Percentiles rank a stretch among this genome's conserved stretches.
These are phyloP conservation scores for Trichonephila clavata DNA, from an alignment of 1,140 invertebrate species.

Conservation along the genomic window DNA sequence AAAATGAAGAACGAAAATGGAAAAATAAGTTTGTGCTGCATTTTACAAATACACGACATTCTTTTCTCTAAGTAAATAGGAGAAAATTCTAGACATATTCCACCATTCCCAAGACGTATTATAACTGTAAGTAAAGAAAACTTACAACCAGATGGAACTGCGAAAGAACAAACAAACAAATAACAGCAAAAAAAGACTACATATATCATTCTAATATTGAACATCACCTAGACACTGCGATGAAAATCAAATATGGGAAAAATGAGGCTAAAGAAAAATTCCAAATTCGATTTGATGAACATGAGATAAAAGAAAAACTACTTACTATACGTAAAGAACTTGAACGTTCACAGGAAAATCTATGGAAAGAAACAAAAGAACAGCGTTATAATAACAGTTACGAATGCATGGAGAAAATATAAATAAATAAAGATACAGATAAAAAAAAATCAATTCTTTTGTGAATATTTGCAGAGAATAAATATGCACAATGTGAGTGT, in stretches of 20 bases:
- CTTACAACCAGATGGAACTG: neutral
- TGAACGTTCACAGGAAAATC: neutral
- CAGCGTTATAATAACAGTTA: neutral
- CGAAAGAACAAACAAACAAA: neutral
- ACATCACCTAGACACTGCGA: neutral
- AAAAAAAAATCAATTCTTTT: neutral
- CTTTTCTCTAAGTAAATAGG: neutral
- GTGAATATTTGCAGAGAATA: neutral
- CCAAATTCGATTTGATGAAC: neutral
- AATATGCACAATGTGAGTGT: too few relatives aligned
- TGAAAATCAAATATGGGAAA: conserved; percentile 12
- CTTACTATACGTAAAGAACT: neutral
- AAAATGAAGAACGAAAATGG: neutral
- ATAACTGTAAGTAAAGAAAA: neutral
- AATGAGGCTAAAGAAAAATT: neutral
- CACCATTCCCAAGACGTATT: neutral
- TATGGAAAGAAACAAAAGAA: neutral
- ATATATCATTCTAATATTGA: neutral
- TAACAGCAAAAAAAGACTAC: neutral
- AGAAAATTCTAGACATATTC: neutral
- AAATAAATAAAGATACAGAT: neutral
- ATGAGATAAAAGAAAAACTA: neutral
- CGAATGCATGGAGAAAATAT: neutral
- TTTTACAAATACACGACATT: neutral
- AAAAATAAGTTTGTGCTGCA: neutral